Conservation (phyloP, 2,797 vertebrate species). For the Numenius phaeopus region DNA sequence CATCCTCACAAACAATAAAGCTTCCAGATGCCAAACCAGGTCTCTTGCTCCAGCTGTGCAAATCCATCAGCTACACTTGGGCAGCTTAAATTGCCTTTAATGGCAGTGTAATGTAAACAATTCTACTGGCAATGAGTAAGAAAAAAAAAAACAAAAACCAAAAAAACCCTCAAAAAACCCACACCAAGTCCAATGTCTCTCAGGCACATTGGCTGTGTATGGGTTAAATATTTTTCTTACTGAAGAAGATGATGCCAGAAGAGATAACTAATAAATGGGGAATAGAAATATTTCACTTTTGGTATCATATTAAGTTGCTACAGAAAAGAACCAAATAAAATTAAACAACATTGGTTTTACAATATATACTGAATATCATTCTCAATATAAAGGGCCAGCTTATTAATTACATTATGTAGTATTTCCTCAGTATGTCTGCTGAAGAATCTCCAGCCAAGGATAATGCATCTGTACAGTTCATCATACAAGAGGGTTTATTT, state of each 20-base stretch:
- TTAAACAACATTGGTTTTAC: conserved; percentile 28
- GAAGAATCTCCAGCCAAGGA: conserved; percentile 32
- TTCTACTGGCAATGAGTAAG: neutral
- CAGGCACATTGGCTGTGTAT: neutral
- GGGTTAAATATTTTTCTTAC: neutral
- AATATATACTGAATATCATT: conserved; percentile 8
- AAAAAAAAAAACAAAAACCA: neutral
- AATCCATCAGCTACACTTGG: conserved; percentile 15
- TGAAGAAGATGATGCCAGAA: neutral
- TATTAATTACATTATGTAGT: neutral
- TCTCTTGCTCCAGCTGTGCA: conserved; percentile 7
- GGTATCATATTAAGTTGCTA: neutral
- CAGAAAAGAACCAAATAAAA: conserved; percentile 11
- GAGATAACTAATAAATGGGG: neutral
- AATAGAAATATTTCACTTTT: neutral
- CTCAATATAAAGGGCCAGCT: neutral
- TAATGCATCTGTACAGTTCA: conserved; percentile 11
- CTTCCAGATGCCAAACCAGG: neutral
- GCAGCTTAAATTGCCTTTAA: conserved; percentile 11
- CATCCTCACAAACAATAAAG: neutral
- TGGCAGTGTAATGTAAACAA: neutral
- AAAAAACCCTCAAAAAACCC: neutral
- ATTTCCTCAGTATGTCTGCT: conserved; percentile 52
- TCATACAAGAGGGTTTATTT: conserved; percentile 32
- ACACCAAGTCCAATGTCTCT: neutral